These are phyloP conservation scores for Stenodema calcarata DNA, from an alignment of 2,888 invertebrate species.

Conservation along the genomic window DNA sequence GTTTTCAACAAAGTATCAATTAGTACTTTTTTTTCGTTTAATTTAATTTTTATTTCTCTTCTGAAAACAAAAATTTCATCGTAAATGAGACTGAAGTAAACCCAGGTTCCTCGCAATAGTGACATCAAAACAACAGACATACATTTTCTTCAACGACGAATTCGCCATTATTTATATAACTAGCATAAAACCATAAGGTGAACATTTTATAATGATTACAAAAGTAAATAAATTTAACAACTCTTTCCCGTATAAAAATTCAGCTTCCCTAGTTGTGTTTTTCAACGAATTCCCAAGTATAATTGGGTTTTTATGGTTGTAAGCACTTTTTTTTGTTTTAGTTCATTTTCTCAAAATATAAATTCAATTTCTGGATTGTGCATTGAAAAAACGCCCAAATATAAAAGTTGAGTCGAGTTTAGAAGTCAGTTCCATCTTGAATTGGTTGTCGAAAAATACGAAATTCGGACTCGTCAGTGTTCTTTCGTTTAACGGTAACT, in stretches of 20 bases:
- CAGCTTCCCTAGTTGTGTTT: conserved; percentile 12
- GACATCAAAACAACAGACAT: background rate
- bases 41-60: background rate
- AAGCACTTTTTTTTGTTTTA: background rate
- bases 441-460: background rate
- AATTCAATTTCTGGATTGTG: background rate
- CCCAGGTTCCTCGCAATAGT: conserved; percentile 41
- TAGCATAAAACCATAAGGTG: background rate
- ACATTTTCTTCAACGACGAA: background rate
- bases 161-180: background rate
- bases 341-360: background rate
- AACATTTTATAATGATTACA: background rate
- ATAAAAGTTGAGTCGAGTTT: background rate
- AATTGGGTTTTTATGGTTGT: background rate
- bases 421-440: background rate
- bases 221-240: conserved; percentile 10
- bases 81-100: background rate
- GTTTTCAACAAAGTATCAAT: too few relatives aligned
- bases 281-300: background rate
- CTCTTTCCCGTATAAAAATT: conserved; percentile 21
- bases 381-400: background rate
- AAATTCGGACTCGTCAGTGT: background rate
- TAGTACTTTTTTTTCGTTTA: background rate
- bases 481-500: background rate
- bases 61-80: background rate